Percentiles rank a stretch among this genome's conserved stretches.
phyloP scores from a whole-genome alignment of 2,113 vertebrate species.

The Cynopterus brachyotis region DNA sequence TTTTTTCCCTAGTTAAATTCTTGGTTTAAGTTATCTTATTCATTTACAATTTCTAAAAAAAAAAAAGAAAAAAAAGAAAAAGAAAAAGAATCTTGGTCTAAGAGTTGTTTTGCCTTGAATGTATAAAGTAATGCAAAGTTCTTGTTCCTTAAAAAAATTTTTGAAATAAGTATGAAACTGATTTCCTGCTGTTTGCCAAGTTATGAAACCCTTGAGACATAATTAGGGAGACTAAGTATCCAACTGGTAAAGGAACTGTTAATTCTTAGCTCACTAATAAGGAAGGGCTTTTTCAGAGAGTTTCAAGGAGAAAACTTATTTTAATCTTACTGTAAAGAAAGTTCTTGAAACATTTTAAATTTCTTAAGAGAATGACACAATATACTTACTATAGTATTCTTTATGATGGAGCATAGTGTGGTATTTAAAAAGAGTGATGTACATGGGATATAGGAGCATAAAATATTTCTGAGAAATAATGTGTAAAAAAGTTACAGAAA shows the following conservation, averaged over 20 bases:
- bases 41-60: neutral
- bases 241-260: neutral
- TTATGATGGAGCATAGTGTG: neutral
- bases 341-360: neutral
- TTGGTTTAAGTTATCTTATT: neutral
- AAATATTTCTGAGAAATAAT: neutral
- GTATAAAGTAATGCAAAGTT: neutral
- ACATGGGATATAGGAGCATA: neutral
- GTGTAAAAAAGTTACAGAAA: neutral
- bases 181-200: neutral
- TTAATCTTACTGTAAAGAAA: neutral
- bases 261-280: constrained; percentile 27
- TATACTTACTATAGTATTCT: neutral
- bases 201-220: constrained; percentile 40
- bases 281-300: neutral
- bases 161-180: constrained; percentile 24
- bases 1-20: neutral
- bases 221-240: constrained; percentile 32
- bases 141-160: neutral
- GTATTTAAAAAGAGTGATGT: neutral
- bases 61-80: neutral
- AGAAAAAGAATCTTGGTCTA: neutral
- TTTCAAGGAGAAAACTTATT: neutral
- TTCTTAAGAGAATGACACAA: neutral
- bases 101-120: neutral